Base-by-base conservation (phyloP, 2,797 vertebrate species). In the Echeneis naucrates region DNA sequence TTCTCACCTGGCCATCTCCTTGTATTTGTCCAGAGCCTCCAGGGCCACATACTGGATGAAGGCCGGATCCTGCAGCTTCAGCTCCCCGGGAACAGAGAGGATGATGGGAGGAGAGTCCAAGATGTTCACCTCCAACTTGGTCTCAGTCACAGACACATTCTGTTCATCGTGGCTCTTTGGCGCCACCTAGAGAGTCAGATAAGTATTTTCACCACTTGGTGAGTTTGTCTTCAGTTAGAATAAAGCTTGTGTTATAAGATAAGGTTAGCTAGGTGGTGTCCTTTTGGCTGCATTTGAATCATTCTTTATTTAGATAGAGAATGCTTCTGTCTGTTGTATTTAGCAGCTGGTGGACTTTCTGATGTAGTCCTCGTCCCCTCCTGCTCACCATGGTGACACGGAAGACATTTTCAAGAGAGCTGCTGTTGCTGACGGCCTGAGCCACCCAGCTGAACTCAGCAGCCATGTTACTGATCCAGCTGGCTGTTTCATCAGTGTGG, bases 371-470 rank as follows among this genome's bases (percentile, higher is more conserved):
- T 1, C 12, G 17, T 32, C 3, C n/a, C 35, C 7, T 24, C 16
- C 50, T 17, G 23, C 91, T 93, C 94, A 98, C 96, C 92, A 84
- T 93, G 52, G 87, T 86, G 87, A 97, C 86, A n/a, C 65, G 94
- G 91, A 97, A 97, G 90, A 96, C 75, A 51, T 88, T 94, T 64
- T 93, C 88, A 1, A 88, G 77, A 45, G 72, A 40, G 1, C 82
- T 89, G 53, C 78, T 86, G 75, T 94, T 93, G 84, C 51, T 61
- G 63, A 85, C 91, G 61, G 95, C 84, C 69, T 94, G 93, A 8
- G 94, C 92, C 86, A 98, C 96, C 97, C 97, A 98, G 76, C 94
- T 93, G 77, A 96, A 97, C 13, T 95, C 90, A 8, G 94, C 78
- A 0, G 93, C 95, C 96, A 97, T 97, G 92, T 91, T 92, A 81